Evolutionary conservation across 37 sponge, comb jelly and placozoan genomes (phyloP), one percentile per base, ranked within the genome.

Genomic region (Ephydatia muelleri): DNA sequence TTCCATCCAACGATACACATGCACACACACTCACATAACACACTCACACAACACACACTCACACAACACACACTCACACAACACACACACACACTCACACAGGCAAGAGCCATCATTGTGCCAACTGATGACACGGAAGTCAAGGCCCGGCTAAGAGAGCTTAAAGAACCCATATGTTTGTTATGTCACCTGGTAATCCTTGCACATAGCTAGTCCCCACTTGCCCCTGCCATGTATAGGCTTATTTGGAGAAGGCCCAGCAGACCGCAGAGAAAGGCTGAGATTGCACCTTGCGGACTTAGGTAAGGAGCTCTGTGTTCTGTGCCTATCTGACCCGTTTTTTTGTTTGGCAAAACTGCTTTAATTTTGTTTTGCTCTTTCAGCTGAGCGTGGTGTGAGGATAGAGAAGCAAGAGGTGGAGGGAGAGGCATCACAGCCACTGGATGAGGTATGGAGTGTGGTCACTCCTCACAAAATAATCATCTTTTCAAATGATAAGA

Each of bases 211-310:
- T 80, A 19, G 5, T 28, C 67, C 13, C 14, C 34, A 22, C 57
- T 25, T 57, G 66, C 8, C 30, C 65, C 16, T 72, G 73, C 38
- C 22, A 27, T 22, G 28, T 37, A 3, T 68, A 92, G 93, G 97
- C 85, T 76, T 99, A 65, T 99, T 99, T 86, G 99, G 97, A 36
- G 99, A 99, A 80, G 96, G 95, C 1, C 99, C 99, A 8, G 96
- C 97, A 68, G 94, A 99, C 73, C 85, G 99, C 35, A 82, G 99
- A 85, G 92, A 91, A 36, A 69, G 99, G 43, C 78, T 99, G 72
- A 89, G 96, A 43, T 19, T 39, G 67, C 48, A 97, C 39, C 27
- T 91, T 43, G 93, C 93, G 37, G 83, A 90, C 19, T 82, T 86
- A 26, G 87, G 96, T 92, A 32, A 79, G 81, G 31, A n/a, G 3